phyloP scores from a whole-genome alignment of 2,797 vertebrate genomes.

The Onychomys torridus region DNA sequence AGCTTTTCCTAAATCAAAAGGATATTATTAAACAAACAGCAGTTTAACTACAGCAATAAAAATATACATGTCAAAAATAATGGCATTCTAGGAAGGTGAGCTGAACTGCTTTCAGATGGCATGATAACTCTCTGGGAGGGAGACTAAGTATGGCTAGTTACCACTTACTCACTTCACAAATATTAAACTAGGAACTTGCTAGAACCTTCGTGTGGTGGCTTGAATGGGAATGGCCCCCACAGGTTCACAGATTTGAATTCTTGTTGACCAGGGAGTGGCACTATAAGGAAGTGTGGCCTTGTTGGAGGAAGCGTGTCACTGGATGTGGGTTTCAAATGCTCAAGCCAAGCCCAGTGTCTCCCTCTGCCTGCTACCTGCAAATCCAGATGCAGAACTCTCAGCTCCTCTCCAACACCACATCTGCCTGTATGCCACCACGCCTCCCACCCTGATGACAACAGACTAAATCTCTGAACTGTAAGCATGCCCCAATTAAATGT shows the following conservation, averaged over 20 bases:
- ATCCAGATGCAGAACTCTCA: not conserved
- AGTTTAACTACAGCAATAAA: not conserved
- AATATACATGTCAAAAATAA: slow-evolving; percentile 5
- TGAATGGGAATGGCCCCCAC: not conserved
- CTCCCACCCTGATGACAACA: not conserved
- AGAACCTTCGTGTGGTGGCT: not conserved
- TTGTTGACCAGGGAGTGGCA: not conserved
- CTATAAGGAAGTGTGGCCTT: not conserved
- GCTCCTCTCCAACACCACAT: not conserved
- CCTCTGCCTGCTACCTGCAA: not conserved
- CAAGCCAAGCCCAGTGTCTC: not conserved
- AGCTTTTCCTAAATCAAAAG: slow-evolving; percentile 49
- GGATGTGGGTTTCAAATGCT: not conserved
- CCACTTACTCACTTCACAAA: slow-evolving; percentile 20
- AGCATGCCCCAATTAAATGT: not conserved
- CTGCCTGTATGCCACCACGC: not conserved
- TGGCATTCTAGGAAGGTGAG: not conserved
- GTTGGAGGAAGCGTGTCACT: not conserved
- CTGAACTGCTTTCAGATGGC: not conserved
- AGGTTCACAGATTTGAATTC: not conserved
- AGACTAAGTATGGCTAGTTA: not conserved
- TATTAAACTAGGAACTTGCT: not conserved
- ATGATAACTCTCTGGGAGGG: not conserved
- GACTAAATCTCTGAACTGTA: not conserved
- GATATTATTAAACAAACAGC: not conserved